Evolutionary conservation across 1,140 invertebrate species (phyloP), one percentile per base, ranked within the genome.

Genomic region (Nasonia longicornis): DNA sequence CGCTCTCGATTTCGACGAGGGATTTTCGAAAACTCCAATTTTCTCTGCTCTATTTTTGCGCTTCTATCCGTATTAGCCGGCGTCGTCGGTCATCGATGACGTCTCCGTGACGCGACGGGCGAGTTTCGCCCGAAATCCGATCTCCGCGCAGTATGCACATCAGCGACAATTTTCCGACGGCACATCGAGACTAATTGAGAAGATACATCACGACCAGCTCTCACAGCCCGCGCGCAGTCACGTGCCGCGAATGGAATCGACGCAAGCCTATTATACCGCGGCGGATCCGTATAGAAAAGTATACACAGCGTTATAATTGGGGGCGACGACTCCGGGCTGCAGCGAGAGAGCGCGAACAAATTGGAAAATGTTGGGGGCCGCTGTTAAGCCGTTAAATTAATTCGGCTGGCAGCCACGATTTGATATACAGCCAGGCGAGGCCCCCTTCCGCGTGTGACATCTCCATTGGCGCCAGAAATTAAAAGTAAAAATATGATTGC

Each of bases 401-500:
- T 79, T 82, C 71, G 45, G 31, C 29, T 35, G 3, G 31, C 48
- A 12, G 58, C 75, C 45, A 48, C 81, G 76, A 78, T 74, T 78
- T 74, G 80, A 71, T 71, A 48, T 81, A 81, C 74, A 81, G 16
- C 52, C 45, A 48, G 0, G 22, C 22, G 71, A 35, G 63, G 52
- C 63, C 38, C 29, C 52, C 16, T 58, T 35, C 31, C 26, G 3
- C 26, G 7, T 2, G 35, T 42, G 78, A 74, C 26, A 80, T 73
- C 69, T 73, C 66, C 76, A 79, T 82, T 48, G 76, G 76, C 2
- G 76, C 2, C 58, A 69, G 42, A 74, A 82, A 79, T 82, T 78
- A 79, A 82, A 82, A 78, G 76, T 82, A 79, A 75, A 79, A 82
- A 82, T 74, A 79, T 82, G 69, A 79, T 72, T 77, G 22, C 69